A percentile compares a stretch with the other conserved stretches of the same genome.
These are phyloP conservation scores for Dicaeum eximium DNA, from an alignment of 2,113 vertebrate genomes.

Conservation along the genomic window DNA sequence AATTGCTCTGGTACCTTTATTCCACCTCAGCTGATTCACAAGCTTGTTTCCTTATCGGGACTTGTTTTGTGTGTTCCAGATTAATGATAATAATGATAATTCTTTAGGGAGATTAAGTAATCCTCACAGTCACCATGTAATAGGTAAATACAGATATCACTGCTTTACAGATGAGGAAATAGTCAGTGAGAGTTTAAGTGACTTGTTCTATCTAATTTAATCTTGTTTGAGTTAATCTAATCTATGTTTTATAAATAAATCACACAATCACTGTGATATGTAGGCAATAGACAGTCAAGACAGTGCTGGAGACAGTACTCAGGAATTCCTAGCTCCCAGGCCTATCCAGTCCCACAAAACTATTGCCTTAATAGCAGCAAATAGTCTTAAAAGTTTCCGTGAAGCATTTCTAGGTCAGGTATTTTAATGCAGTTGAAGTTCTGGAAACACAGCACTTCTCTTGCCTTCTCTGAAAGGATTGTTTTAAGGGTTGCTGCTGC, in stretches of 20 bases:
- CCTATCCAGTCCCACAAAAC: neutral
- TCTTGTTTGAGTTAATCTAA: slow-evolving; percentile 60
- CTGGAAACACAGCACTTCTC: neutral
- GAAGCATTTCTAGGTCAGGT: neutral
- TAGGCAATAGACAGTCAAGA: neutral
- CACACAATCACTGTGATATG: slow-evolving; percentile 36
- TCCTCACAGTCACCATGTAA: slow-evolving; percentile 16
- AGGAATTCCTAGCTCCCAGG: slow-evolving; percentile 34
- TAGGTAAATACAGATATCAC: slow-evolving; percentile 32
- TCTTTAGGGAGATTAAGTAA: slow-evolving; percentile 60
- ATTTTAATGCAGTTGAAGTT: neutral
- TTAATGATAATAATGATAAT: slow-evolving; percentile 59
- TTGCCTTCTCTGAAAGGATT: neutral
- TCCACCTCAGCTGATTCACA: slow-evolving; percentile 20
- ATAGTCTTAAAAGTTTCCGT: neutral
- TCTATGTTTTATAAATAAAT: slow-evolving; percentile 63
- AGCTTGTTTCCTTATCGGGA: slow-evolving; percentile 24
- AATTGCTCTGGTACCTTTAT: slow-evolving; percentile 16
- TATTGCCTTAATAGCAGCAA: neutral
- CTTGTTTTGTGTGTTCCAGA: slow-evolving; percentile 43
- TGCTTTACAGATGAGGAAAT: slow-evolving; percentile 38
- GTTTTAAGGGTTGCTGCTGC: neutral
- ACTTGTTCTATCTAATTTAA: slow-evolving; percentile 55
- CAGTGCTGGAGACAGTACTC: neutral
- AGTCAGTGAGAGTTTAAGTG: slow-evolving; percentile 51